phyloP scores from a whole-genome alignment of 2,888 invertebrate genomes.

The Dryomyza anilis region DNA sequence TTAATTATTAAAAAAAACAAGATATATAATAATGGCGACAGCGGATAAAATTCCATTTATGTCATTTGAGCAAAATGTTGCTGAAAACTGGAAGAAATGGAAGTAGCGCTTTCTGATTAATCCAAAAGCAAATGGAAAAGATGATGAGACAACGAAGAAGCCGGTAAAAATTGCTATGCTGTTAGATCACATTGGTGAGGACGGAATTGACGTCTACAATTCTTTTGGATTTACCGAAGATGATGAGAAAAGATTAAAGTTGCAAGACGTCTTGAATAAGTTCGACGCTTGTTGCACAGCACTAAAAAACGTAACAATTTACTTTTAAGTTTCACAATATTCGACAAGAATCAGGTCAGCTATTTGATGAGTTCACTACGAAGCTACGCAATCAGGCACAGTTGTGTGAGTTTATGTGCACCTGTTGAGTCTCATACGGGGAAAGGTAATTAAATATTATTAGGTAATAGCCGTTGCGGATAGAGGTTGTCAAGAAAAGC shows the following conservation, averaged over 20 bases:
- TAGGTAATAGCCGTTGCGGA: neutral
- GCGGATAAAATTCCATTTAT: neutral
- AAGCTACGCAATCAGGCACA: slow-evolving; percentile 11
- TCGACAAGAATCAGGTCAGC: slow-evolving; percentile 6
- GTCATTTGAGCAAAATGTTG: neutral
- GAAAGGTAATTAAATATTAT: neutral
- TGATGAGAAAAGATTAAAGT: neutral
- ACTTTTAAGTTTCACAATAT: slow-evolving; percentile 9
- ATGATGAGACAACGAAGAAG: neutral
- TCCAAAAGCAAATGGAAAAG: neutral
- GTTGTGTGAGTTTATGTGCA: slow-evolving; percentile 2
- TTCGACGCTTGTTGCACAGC: slow-evolving; percentile 6
- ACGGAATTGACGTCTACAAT: neutral
- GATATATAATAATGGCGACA: too few species aligned
- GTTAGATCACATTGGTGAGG: neutral
- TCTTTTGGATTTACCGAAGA: neutral
- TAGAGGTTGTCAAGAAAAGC: neutral
- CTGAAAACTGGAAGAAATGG: neutral
- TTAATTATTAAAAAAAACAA: too few species aligned
- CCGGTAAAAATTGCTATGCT: neutral
- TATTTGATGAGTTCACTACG: slow-evolving; percentile 13
- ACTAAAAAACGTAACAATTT: neutral
- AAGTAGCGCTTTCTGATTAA: neutral
- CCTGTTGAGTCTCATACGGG: neutral
- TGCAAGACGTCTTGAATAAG: neutral